Percentiles rank a stretch among this genome's conserved stretches.
phyloP scores from a whole-genome alignment of 2,113 vertebrate genomes.

The Ia io region DNA sequence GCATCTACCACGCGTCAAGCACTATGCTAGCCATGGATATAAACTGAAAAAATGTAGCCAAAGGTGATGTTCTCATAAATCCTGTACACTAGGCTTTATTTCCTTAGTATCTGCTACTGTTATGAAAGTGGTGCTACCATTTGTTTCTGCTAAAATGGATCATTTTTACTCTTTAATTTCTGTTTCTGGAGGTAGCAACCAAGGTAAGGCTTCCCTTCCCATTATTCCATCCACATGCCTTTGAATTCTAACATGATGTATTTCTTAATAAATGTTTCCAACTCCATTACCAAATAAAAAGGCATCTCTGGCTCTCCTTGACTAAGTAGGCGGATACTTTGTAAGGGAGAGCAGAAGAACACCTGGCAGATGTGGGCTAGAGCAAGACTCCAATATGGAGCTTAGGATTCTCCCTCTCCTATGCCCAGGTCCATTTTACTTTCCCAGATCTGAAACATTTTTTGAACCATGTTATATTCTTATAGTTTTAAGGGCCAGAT shows the following conservation, averaged over 20 bases:
- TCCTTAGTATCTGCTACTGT: background rate
- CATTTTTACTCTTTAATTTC: background rate
- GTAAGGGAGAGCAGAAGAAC: background rate
- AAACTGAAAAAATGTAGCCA: background rate
- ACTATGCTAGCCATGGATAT: background rate
- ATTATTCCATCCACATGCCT: background rate
- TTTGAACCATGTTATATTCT: conserved; percentile 14
- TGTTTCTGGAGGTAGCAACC: background rate
- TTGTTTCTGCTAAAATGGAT: background rate
- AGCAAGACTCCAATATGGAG: background rate
- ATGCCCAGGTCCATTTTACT: background rate
- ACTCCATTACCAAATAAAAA: conserved; percentile 10
- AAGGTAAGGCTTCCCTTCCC: background rate
- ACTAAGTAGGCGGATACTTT: background rate
- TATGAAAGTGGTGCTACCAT: background rate
- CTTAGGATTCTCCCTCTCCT: background rate
- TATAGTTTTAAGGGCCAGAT: conserved; percentile 11
- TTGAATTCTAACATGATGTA: background rate
- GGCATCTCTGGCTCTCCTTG: background rate
- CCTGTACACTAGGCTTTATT: background rate
- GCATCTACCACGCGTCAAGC: background rate
- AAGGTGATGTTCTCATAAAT: background rate
- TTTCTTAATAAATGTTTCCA: background rate
- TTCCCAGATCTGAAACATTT: conserved; percentile 29
- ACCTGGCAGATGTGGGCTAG: background rate